Percentiles rank a stretch among this genome's conserved stretches.
phyloP scores from a whole-genome alignment of 2,797 vertebrate species.

The Lithobates pipiens region DNA sequence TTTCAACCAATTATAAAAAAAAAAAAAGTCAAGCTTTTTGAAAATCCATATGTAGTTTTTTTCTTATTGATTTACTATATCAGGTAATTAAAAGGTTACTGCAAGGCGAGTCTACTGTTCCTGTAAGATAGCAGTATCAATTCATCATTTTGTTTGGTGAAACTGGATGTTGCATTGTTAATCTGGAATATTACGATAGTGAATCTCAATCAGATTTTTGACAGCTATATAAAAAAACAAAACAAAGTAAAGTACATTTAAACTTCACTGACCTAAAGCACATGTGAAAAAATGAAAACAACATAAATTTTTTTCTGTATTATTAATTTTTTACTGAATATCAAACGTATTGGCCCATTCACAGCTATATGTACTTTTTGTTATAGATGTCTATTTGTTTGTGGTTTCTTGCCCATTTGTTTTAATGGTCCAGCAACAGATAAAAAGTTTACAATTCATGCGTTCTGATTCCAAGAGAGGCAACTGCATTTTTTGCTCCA shows the following conservation, averaged over 20 bases:
- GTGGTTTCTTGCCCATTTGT: too few relatives aligned
- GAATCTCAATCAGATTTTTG: conserved; percentile 64
- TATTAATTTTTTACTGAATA: neutral
- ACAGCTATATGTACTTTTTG: neutral
- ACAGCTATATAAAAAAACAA: conserved; percentile 51
- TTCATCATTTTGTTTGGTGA: conserved; percentile 66
- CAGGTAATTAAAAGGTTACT: conserved; percentile 69
- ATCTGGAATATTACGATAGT: conserved; percentile 67
- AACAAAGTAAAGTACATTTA: neutral
- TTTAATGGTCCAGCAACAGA: too few relatives aligned
- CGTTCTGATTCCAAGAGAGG: too few relatives aligned
- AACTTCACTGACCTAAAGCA: conserved; percentile 41
- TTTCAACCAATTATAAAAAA: conserved; percentile 53
- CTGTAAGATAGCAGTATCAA: conserved; percentile 67
- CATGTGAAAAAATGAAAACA: neutral
- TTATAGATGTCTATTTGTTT: too few relatives aligned
- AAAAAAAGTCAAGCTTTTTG: conserved; percentile 27
- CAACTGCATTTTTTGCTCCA: too few relatives aligned
- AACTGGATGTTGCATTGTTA: conserved; percentile 68
- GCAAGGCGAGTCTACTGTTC: conserved; percentile 65
- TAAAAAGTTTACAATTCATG: too few relatives aligned
- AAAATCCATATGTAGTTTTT: conserved; percentile 61
- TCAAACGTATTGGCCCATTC: neutral
- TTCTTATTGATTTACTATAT: conserved; percentile 66
- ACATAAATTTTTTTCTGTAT: neutral